A percentile compares a stretch with the other conserved stretches of the same genome.
These are phyloP conservation scores for Buceros bicornis DNA, from an alignment of 2,797 vertebrate genomes.

Conservation along the genomic window DNA sequence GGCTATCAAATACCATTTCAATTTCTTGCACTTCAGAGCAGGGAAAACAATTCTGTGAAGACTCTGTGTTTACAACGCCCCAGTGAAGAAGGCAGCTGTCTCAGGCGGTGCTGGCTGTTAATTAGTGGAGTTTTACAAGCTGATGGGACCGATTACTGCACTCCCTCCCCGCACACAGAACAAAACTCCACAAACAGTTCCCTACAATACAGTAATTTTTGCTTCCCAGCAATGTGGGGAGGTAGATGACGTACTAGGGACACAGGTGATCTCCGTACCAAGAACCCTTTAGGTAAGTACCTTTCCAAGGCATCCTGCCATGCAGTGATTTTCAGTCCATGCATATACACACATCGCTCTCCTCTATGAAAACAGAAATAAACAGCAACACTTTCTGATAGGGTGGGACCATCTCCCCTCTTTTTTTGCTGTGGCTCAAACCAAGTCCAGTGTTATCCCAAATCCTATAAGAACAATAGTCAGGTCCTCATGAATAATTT, in stretches of 20 bases:
- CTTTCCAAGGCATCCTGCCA: neutral
- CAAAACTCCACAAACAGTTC: slow-evolving; percentile 74
- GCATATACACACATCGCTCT: neutral
- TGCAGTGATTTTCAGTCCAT: neutral
- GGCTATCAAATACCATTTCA: slow-evolving; percentile 59
- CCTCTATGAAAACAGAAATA: neutral
- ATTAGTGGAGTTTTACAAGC: slow-evolving; percentile 81
- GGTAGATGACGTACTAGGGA: neutral
- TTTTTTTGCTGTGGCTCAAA: neutral
- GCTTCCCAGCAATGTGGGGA: neutral
- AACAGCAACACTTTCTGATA: neutral
- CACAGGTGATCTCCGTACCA: neutral
- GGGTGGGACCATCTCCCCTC: neutral
- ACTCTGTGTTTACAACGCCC: slow-evolving; percentile 46
- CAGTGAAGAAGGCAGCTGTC: slow-evolving; percentile 79
- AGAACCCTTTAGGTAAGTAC: neutral
- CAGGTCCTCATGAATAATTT: neutral
- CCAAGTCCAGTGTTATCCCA: neutral
- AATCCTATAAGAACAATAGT: neutral
- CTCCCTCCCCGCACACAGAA: slow-evolving; percentile 51
- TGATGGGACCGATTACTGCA: slow-evolving; percentile 82
- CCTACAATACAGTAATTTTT: slow-evolving; percentile 21
- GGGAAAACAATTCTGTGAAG: slow-evolving; percentile 50
- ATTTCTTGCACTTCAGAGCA: slow-evolving; percentile 56
- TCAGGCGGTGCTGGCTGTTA: slow-evolving; percentile 80